Base-by-base conservation (phyloP, 2,113 vertebrate genomes). In the Oncorhynchus kisutch region DNA sequence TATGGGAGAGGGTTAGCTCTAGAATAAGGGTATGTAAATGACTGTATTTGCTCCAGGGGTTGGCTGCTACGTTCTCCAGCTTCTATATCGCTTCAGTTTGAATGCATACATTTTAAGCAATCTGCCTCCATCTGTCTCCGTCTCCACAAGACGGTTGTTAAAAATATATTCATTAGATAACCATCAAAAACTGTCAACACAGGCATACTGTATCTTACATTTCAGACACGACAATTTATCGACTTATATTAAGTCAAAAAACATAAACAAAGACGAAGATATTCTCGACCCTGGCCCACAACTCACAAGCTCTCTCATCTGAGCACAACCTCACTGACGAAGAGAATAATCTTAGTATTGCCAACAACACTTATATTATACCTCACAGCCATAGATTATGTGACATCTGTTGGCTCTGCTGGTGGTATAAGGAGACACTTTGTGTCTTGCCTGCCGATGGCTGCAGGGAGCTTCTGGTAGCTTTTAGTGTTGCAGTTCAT, bases 81-180 rank as follows among this genome's bases (percentile, higher is more conserved):
- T 24, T 18, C n/a, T 65, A 16, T 22, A 70, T 49, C 59, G 22
- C n/a, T 25, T 49, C 69, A 27, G 69, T 24, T 29, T 71, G 39
- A 48, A 77, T 77, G 54, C 25, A 77, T 76, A 54, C 59, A 71
- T 76, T 11, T 70, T 65, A 51, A 49, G 31, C n/a, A 70, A 70
- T 70, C 64, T 45, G 54, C 13, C 54, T 57, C 54, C 54, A 57
- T 57, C 54, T 64, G 67, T 60, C 67, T 20, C 20, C 29, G 39
- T 72, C 9, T n/a, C 31, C 27, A 73, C 24, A 14, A 22, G n/a
- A 45, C 20, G 5, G 27, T 11, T 5, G 11, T 9, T 4, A 22
- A 6, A 49, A 70, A 49, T n/a, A 29, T 24, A 66, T 27, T 27
- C 18, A 62, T 62, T 62, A 16, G 59, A 62, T 8, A 62, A 22